Evolutionary conservation across 2,888 invertebrate genomes (phyloP), one percentile per base, ranked within the genome.

Genomic region (Saturnia japonica): DNA sequence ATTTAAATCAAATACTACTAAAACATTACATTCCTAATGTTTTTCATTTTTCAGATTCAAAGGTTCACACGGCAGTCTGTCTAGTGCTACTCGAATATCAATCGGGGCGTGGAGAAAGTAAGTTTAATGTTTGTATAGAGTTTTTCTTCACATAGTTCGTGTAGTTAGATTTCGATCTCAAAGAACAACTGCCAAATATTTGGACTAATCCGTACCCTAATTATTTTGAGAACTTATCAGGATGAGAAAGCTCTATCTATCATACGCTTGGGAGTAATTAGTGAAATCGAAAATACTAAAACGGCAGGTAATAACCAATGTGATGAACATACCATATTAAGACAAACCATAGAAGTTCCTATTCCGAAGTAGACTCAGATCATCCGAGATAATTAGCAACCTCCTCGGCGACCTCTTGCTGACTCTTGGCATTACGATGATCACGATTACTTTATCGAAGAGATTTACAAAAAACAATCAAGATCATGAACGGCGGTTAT

Each of bases 21-120:
- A 34, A 34, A 34, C 6, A 34, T 34, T 34, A 4, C 19, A 8
- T 28, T 47, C 1, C 25, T 25, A 12, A 34, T 66, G 25, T 66
- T 51, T 22, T 70, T 1, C 19, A 22, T 51, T 54, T 81, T 78
- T 66, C 75, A 84, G 83, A 19, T 77, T 73, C 57, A 81, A 73
- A 72, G 75, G 74, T 51, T 82, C 84, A n/a, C 80, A 75, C 40
- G 72, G 70, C 11, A 84, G 83, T 70, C 57, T 80, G 42, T 67
- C 72, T 0, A 81, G 75, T 70, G 72, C 76, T n/a, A 72, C 74
- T 11, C 74, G 80, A 45, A 43, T 76, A n/a, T 76, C 80, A 7
- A 57, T 76, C 19, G 78, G 76, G 16, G 70, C 76, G 25, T 71
- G 72, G 72, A 60, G 72, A 60, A 72, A 72, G 72, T 72, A 62